phyloP scores from a whole-genome alignment of 2,888 invertebrate species.

The Galeruca laticollis region DNA sequence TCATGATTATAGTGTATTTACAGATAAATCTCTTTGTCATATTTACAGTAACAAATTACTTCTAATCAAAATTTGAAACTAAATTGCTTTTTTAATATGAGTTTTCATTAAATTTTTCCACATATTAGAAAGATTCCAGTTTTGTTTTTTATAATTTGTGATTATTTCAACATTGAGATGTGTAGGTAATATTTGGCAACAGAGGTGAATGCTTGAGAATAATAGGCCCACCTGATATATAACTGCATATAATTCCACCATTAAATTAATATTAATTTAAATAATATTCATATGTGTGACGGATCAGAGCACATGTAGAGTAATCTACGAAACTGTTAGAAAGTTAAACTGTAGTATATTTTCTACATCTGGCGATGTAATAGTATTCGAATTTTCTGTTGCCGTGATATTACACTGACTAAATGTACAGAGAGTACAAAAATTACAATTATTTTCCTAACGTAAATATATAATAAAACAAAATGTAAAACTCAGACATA shows the following conservation, averaged over 20 bases:
- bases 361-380: neutral
- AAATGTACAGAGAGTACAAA: neutral
- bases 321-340: slow-evolving; percentile 23
- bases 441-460: no score
- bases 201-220: neutral
- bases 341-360: slow-evolving; percentile 18
- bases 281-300: slow-evolving; percentile 28
- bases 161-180: neutral
- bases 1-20: no score
- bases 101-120: no score
- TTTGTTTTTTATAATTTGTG: no score
- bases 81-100: no score
- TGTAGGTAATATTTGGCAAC: neutral
- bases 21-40: no score
- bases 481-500: no score
- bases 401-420: neutral
- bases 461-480: no score
- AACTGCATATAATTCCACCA: neutral
- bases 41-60: no score
- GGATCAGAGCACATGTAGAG: slow-evolving; percentile 31
- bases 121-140: no score
- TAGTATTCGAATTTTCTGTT: neutral
- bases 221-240: neutral
- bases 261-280: slow-evolving; percentile 28
- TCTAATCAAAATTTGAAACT: no score